Evolutionary conservation across 1,140 invertebrate genomes (phyloP), one percentile per base, ranked within the genome.

Genomic region (Conus ventricosus): DNA sequence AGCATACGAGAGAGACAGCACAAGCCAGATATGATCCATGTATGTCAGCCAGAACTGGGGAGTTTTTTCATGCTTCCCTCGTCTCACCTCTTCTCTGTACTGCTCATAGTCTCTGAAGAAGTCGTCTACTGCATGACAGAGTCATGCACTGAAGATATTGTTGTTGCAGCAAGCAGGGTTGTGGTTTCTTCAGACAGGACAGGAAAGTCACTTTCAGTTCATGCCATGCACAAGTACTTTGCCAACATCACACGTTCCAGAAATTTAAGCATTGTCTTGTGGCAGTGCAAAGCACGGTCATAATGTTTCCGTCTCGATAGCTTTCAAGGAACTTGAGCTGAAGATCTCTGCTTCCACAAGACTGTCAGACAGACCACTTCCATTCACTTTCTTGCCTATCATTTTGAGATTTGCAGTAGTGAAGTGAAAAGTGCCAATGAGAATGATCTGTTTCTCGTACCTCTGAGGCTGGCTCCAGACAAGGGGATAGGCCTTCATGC

Each of bases 401-500:
- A 92, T 91, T 80, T 89, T 90, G 39, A 39, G 39, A 39, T 39
- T 39, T 39, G 39, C 39, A 39, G 39, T 1, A 39, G 3, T 39
- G 39, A 90, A 57, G 85, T 90, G 89, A 60, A 92, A 90, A 3
- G 91, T 88, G 13, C 88, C 90, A 17, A 88, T 89, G 83, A 90
- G 63, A 13, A 91, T 39, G 39, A 39, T 39, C 0, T 92, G 90
- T 3, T 90, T 90, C 71, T 91, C 25, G 85, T 91, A 92, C 84
- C 53, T 87, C 5, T 60, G 23, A 39, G 89, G 83, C 23, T 82
- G 25, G 51, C 88, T 91, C 91, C 88, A 91, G 57, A 91, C 57
- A 13, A 92, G 13, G 6, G 90, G 90, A 67, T 86, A 88, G 10
- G 91, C 91, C 80, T 91, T 91, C 89, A 91, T 90, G 86, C 91